Evolutionary conservation across 2,113 vertebrate genomes (phyloP).

Genomic region (Stegastes partitus): DNA sequence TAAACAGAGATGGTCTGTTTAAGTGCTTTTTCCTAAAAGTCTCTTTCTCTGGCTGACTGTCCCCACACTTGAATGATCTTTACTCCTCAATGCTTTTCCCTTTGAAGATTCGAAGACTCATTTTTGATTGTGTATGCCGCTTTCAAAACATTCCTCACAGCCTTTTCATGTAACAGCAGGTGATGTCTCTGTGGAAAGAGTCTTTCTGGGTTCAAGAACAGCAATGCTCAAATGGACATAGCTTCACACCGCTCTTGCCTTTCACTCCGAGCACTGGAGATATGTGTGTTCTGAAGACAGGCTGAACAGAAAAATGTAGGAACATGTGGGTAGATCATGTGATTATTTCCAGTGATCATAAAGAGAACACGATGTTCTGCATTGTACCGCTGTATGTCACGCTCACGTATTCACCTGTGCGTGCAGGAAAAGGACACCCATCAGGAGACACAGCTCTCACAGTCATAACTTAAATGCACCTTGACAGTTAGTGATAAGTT

Average conservation of each 20-base stretch:
- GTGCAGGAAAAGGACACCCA: conserved; percentile 8
- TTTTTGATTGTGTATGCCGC: neutral
- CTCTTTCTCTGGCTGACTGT: conserved; percentile 5
- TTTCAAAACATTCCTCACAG: conserved; percentile 2
- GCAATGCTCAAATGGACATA: neutral
- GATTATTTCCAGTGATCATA: conserved; percentile 16
- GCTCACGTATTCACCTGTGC: conserved; percentile 3
- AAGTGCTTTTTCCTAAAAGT: neutral
- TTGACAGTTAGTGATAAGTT: neutral
- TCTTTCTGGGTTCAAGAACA: neutral
- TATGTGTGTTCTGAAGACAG: neutral
- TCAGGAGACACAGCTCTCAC: neutral
- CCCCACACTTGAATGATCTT: neutral
- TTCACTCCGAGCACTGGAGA: neutral
- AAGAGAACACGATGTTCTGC: conserved; percentile 34
- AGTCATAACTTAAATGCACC: conserved; percentile 6
- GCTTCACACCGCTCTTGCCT: neutral
- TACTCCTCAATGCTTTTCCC: neutral
- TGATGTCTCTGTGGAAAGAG: neutral
- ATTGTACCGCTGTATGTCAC: neutral
- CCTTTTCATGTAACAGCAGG: neutral
- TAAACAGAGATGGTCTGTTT: neutral
- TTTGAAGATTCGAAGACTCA: neutral
- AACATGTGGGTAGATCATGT: neutral
- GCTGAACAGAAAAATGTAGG: neutral